Evolutionary conservation across 2,888 invertebrate species (phyloP).

Genomic region (Ramazzottius varieornatus): DNA sequence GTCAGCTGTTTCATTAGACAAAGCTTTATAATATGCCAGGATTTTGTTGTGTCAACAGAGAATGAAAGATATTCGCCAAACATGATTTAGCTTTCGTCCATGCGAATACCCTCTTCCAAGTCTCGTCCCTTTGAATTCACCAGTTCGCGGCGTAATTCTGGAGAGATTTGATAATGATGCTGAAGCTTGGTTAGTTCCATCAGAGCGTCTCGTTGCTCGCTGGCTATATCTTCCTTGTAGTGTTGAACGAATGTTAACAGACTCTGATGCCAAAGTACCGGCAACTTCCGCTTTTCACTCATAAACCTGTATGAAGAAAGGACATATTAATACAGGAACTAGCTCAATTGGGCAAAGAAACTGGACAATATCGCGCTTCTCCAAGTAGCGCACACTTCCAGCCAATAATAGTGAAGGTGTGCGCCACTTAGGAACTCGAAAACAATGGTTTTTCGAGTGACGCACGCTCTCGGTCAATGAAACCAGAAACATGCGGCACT

Average conservation of each 20-base stretch:
- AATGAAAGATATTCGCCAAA: too few relatives aligned
- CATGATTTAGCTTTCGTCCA: constrained; percentile 9
- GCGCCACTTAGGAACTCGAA: too few relatives aligned
- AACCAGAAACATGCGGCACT: too few relatives aligned
- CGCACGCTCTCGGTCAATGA: too few relatives aligned
- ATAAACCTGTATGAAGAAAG: constrained; percentile 39
- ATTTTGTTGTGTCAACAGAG: too few relatives aligned
- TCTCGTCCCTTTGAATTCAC: constrained; percentile 55
- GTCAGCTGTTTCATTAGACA: too few relatives aligned
- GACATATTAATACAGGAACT: neutral
- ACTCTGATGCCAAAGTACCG: constrained; percentile 90
- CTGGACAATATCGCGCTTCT: too few relatives aligned
- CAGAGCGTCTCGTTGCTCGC: constrained; percentile 66
- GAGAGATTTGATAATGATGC: constrained; percentile 35
- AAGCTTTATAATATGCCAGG: too few relatives aligned
- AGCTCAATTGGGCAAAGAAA: too few relatives aligned
- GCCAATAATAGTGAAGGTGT: too few relatives aligned
- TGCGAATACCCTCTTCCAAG: constrained; percentile 12
- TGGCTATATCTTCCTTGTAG: constrained; percentile 76
- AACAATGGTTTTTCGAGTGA: too few relatives aligned
- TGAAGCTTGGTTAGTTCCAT: constrained; percentile 48
- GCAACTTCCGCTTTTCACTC: constrained; percentile 50
- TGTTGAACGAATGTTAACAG: constrained; percentile 73
- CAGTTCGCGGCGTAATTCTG: constrained; percentile 61
- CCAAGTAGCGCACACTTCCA: too few relatives aligned